phyloP scores from a whole-genome alignment of 2,113 vertebrate species.

The Larimichthys polyactis region DNA sequence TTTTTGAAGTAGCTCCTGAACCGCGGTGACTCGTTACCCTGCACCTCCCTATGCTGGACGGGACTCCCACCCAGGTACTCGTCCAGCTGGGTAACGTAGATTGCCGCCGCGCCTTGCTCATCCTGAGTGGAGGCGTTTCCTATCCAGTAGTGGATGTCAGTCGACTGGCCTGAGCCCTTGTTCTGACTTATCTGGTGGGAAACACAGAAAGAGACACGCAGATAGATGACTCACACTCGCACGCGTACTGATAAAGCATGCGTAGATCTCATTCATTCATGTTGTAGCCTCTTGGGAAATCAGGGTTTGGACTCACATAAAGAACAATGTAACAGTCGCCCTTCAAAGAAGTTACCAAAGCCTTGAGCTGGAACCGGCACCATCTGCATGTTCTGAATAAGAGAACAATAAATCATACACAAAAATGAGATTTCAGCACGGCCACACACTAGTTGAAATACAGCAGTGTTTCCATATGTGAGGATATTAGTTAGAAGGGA shows the following conservation, averaged over 20 bases:
- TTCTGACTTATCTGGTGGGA: constrained; percentile 76
- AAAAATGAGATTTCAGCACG: not conserved
- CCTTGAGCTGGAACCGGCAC: constrained; percentile 85
- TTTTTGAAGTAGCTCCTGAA: constrained; percentile 93
- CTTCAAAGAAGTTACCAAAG: constrained; percentile 92
- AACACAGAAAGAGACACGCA: not conserved
- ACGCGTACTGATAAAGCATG: not conserved
- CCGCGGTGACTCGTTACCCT: constrained; percentile 86
- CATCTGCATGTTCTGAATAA: constrained; percentile 90
- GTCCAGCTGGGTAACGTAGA: constrained; percentile 89
- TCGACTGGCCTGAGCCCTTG: constrained; percentile 61
- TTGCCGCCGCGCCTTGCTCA: constrained; percentile 88
- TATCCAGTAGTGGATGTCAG: constrained; percentile 92
- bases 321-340: constrained; percentile 92
- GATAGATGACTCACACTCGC: not conserved
- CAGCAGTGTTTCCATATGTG: not conserved
- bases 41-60: constrained; percentile 90
- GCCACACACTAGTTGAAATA: not conserved
- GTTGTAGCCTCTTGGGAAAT: constrained; percentile 18
- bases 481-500: not conserved
- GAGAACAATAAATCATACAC: constrained; percentile 35
- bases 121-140: constrained; percentile 89
- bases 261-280: not conserved
- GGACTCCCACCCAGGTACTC: constrained; percentile 83
- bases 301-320: constrained; percentile 82